Conservation (phyloP, 2,113 vertebrate genomes). For the Bagarius yarrelli region DNA sequence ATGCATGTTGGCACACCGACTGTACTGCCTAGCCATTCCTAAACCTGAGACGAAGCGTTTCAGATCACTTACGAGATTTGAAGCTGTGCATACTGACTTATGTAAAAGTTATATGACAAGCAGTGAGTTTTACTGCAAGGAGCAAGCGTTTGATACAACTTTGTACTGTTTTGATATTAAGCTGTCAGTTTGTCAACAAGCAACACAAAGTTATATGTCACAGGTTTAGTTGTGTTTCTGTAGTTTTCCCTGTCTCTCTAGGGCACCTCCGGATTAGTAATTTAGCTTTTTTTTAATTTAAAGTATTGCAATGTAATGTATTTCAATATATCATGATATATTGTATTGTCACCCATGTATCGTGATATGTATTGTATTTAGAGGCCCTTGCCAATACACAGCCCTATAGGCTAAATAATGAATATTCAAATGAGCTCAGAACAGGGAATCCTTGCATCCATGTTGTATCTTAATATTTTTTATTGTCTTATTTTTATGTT, state of each 20-base stretch:
- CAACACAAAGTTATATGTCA: not conserved
- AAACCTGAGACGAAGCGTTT: not conserved
- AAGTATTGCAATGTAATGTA: no score
- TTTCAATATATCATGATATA: no score
- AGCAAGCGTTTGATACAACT: no score
- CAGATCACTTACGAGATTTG: not conserved
- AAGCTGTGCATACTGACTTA: constrained; percentile 3
- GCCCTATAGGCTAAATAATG: no score
- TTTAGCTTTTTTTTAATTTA: no score
- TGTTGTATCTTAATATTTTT: not conserved
- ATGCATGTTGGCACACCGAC: not conserved
- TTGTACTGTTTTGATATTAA: not conserved
- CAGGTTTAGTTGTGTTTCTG: not conserved
- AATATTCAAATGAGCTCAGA: constrained; percentile 1
- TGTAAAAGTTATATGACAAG: not conserved
- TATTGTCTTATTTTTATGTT: not conserved
- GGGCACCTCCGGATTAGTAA: no score
- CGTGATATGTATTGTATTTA: no score
- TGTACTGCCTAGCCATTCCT: not conserved
- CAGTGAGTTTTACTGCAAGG: not conserved
- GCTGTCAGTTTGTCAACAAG: not conserved
- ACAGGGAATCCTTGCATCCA: not conserved
- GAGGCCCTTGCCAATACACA: no score
- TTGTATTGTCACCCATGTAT: no score
- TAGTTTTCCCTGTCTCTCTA: no score